A percentile compares a stretch with the other conserved stretches of the same genome.
Conservation (phyloP, 2,113 vertebrate genomes). For the Lagenorhynchus albirostris region DNA sequence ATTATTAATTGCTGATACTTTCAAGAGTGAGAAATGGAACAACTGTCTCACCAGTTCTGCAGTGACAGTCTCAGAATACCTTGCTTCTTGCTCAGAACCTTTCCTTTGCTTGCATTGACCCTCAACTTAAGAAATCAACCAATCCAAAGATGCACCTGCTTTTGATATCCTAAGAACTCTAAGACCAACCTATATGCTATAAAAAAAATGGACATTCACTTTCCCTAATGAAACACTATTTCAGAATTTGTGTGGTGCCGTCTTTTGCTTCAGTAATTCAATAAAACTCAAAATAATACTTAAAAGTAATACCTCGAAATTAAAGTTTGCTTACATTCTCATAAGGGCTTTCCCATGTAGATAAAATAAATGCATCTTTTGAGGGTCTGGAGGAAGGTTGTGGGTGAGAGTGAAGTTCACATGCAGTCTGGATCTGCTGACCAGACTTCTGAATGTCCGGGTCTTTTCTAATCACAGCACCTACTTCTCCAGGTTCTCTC, state of each 20-base stretch:
- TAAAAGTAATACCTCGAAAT: neutral
- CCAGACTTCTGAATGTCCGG: neutral
- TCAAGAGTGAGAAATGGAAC: neutral
- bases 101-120: neutral
- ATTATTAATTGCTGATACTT: neutral
- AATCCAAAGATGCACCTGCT: neutral
- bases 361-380: neutral
- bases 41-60: neutral
- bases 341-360: neutral
- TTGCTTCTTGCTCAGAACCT: neutral
- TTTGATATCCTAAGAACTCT: neutral
- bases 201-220: neutral
- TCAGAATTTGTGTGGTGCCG: neutral
- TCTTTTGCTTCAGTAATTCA: neutral
- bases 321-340: neutral
- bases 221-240: neutral
- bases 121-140: neutral
- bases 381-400: neutral
- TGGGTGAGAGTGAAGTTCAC: neutral
- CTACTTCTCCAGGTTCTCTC: neutral
- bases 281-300: neutral
- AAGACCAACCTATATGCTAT: neutral
- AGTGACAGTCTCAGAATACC: neutral
- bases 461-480: fast-evolving
- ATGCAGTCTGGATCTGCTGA: neutral